These are phyloP conservation scores for Acanthacorydalis orientalis DNA, from an alignment of 2,888 invertebrate species.

Conservation along the genomic window DNA sequence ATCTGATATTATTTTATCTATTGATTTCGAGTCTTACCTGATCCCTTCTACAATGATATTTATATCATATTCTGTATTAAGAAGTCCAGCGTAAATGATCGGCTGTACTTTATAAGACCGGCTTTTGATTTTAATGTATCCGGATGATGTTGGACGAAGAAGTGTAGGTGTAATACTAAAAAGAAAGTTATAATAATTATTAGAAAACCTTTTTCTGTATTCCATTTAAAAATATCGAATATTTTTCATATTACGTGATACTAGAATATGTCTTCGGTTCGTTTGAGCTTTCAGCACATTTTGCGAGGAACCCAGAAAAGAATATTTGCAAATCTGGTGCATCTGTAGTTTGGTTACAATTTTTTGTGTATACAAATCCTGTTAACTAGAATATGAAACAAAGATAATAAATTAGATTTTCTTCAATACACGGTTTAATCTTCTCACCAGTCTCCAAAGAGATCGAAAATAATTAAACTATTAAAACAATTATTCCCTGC, in stretches of 20 bases:
- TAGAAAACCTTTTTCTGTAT: background rate
- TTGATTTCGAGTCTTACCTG: conserved; percentile 2
- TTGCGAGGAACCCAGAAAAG: conserved; percentile 7
- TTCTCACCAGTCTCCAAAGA: too few relatives aligned
- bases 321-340: conserved; percentile 9
- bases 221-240: background rate
- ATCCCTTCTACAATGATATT: conserved; percentile 6
- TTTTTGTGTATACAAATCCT: conserved; percentile 7
- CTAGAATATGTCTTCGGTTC: too few relatives aligned
- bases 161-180: conserved; percentile 8
- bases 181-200: background rate
- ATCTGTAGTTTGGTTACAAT: conserved; percentile 4
- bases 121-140: conserved; percentile 6
- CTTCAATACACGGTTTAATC: background rate
- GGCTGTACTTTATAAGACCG: conserved; percentile 4
- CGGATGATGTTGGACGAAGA: conserved; percentile 6
- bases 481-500: too few relatives aligned
- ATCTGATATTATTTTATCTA: background rate
- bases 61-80: conserved; percentile 2
- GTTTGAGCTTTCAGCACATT: background rate
- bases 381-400: conserved; percentile 5
- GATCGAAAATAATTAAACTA: too few relatives aligned
- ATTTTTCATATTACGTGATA: background rate
- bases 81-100: conserved; percentile 5
- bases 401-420: background rate